Conservation (phyloP, 2,797 vertebrate genomes). For the Valencia hispanica region DNA sequence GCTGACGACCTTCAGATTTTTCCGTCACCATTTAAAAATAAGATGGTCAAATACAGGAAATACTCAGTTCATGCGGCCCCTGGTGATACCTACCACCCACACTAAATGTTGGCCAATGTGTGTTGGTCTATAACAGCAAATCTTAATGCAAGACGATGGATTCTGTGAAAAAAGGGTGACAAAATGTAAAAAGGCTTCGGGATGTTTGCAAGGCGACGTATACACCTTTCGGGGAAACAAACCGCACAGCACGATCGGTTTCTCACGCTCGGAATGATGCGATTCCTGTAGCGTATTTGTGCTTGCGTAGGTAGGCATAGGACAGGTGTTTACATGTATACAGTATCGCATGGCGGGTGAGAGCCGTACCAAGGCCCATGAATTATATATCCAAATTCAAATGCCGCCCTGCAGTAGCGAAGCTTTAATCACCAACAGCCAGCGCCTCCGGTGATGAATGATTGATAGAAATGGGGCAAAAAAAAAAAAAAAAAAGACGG, state of each 20-base stretch:
- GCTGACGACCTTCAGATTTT: no score
- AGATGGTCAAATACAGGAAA: no score
- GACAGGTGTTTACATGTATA: conserved; percentile 27
- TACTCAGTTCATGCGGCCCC: no score
- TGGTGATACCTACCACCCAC: no score
- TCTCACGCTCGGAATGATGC: conserved; percentile 27
- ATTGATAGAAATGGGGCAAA: conserved; percentile 86
- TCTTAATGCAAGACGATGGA: conserved; percentile 24
- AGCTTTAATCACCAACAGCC: conserved; percentile 85
- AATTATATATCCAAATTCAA: conserved; percentile 84
- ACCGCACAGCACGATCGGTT: conserved; percentile 35
- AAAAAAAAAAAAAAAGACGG: conserved; percentile 64
- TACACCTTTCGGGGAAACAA: conserved; percentile 41
- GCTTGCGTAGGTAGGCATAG: conserved; percentile 28
- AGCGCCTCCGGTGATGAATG: conserved; percentile 83
- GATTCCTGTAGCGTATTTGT: conserved; percentile 9
- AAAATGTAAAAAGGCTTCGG: conserved; percentile 38
- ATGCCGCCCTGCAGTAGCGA: conserved; percentile 75
- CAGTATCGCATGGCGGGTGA: conserved; percentile 34
- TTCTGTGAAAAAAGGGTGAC: not conserved
- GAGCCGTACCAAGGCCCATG: conserved; percentile 68
- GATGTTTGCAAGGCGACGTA: conserved; percentile 18
- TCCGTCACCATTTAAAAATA: no score
- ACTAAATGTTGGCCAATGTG: not conserved
- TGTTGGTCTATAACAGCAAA: conserved; percentile 23